phyloP scores from a whole-genome alignment of 1,140 invertebrate species.

The Apis dorsata region DNA sequence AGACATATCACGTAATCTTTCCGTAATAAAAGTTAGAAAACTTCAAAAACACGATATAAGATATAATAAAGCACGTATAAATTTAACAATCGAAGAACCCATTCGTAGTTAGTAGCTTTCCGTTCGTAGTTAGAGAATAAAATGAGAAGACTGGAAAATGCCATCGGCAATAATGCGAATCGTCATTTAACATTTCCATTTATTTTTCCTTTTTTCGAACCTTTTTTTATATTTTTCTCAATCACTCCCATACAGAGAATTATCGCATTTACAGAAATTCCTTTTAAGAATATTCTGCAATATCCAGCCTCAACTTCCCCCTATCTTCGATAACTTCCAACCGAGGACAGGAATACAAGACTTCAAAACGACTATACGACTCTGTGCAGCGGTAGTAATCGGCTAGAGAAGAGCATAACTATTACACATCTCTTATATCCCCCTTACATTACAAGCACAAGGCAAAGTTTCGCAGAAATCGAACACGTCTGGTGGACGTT shows the following conservation, averaged over 20 bases:
- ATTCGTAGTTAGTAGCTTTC: too few species aligned
- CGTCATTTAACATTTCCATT: neutral
- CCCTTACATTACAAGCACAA: neutral
- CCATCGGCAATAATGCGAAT: too few species aligned
- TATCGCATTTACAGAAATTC: neutral
- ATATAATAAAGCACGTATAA: too few species aligned
- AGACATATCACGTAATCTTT: too few species aligned
- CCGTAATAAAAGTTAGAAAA: too few species aligned
- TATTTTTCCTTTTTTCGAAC: neutral
- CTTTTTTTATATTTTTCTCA: neutral
- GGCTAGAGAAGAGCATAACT: neutral
- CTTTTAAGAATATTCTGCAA: neutral
- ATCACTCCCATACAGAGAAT: neutral
- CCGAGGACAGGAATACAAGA: neutral
- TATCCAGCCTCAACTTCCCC: neutral
- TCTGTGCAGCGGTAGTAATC: neutral
- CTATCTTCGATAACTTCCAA: neutral
- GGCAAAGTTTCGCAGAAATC: slow-evolving; percentile 31
- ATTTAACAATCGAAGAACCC: too few species aligned
- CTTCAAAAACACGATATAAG: too few species aligned
- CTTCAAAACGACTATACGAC: neutral
- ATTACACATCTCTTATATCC: neutral
- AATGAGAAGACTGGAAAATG: too few species aligned
- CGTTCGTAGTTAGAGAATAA: too few species aligned
- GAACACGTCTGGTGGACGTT: neutral